A percentile compares a stretch with the other conserved stretches of the same genome.
phyloP scores from a whole-genome alignment of 2,797 vertebrate genomes.

The Microchirus variegatus region DNA sequence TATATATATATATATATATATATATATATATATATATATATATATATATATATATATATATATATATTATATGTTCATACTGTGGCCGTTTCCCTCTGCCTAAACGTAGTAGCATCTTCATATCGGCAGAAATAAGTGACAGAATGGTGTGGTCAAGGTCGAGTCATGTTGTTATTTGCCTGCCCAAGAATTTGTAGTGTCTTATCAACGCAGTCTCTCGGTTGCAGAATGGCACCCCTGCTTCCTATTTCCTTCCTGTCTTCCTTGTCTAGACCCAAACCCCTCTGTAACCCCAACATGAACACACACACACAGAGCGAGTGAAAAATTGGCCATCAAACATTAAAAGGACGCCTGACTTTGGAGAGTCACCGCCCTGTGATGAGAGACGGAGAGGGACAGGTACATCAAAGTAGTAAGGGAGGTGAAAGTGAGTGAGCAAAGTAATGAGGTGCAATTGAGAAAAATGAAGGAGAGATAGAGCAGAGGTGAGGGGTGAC shows the following conservation, averaged over 20 bases:
- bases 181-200: conserved; percentile 3
- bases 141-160: conserved; percentile 19
- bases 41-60: no score
- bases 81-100: no score
- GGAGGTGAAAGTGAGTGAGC: conserved; percentile 70
- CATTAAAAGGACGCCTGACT: conserved; percentile 59
- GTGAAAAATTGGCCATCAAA: conserved; percentile 61
- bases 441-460: conserved; percentile 74
- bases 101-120: not conserved
- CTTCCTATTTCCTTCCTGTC: conserved; percentile 55
- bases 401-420: conserved; percentile 63
- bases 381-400: conserved; percentile 52
- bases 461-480: conserved; percentile 59
- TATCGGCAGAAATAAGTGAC: conserved; percentile 12
- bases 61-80: no score
- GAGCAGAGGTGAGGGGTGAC: conserved; percentile 23
- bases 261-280: conserved; percentile 52
- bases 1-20: no score
- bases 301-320: conserved; percentile 37
- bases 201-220: not conserved
- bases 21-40: no score
- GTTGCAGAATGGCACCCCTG: conserved; percentile 21
- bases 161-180: conserved; percentile 32
- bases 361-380: conserved; percentile 41
- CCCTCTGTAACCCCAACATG: conserved; percentile 37